Conservation (phyloP, 2,113 vertebrate genomes). For the Sprattus sprattus region DNA sequence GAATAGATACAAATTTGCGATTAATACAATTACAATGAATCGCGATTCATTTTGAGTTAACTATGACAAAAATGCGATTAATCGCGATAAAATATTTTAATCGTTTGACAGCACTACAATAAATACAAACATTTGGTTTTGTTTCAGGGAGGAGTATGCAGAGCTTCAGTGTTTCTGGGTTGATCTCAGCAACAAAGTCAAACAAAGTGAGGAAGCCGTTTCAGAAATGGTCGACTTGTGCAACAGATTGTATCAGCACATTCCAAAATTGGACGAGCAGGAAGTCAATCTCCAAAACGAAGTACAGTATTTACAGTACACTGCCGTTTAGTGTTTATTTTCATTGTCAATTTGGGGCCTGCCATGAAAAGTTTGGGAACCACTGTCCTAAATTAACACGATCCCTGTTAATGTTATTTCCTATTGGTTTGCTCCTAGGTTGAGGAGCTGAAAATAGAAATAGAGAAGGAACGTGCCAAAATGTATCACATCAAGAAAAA, state of each 20-base stretch:
- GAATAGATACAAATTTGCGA: too few relatives aligned
- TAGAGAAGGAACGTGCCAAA: conserved; percentile 45
- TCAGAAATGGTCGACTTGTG: background rate
- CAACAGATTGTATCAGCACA: background rate
- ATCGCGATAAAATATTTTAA: too few relatives aligned
- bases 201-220: background rate
- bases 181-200: background rate
- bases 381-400: background rate
- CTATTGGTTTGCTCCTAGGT: conserved; percentile 52
- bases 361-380: too few relatives aligned
- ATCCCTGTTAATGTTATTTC: background rate
- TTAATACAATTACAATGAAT: too few relatives aligned
- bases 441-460: conserved; percentile 47
- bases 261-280: background rate
- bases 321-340: too few relatives aligned
- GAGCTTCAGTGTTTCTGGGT: background rate
- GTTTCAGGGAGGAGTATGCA: background rate
- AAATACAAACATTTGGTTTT: background rate
- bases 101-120: background rate
- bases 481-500: conserved; percentile 40
- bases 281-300: background rate
- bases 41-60: too few relatives aligned
- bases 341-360: too few relatives aligned
- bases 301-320: background rate
- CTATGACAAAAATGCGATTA: too few relatives aligned